Base-by-base conservation (phyloP, 2,888 invertebrate species). In the Sicus ferrugineus region DNA sequence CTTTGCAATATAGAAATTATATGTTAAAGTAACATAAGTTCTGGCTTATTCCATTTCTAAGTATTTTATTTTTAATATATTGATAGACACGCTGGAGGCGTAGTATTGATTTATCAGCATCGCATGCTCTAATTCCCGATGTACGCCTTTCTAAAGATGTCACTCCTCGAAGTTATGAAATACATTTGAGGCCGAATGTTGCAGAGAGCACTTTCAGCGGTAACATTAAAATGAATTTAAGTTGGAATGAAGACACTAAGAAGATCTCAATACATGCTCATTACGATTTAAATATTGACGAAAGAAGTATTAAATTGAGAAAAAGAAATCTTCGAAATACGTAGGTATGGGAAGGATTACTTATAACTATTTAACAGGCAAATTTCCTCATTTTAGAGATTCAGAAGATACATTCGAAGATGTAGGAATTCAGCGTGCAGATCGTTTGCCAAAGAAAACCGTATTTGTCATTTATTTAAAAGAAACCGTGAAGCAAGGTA, bases 51-150 rank as follows among this genome's bases (percentile, higher is more conserved):
- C 14, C 9, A 42, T 42, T 42, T 7, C 14, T 42, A 9, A 16
- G 28, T 4, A 28, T 54, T 14, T 54, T 54, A 23, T 14, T 23
- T 54, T 54, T 54, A 3, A 54, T 23, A 21, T 1, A 52, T 52
- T 1, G 19, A 23, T 23, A 83, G 83, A 66, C 70, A 42, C 86
- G 86, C 73, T 81, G 86, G 0, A 84, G 87, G 69, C 84, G 90
- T 63, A 92, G 92, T 78, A 91, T 93, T 72, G 92, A 93, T 79
- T 83, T 92, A 65, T 91, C 91, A 76, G 90, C 91, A 72, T 89
- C 91, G 0, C 89, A 91, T 77, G 87, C 88, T 0, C 83, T 91
- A 11, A 88, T 90, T 48, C 88, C 90, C 74, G 91, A 91, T 73
- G 87, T 87, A 1, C 87, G 90, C 4, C 81, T 93, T 63, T 89